Evolutionary conservation across 2,797 vertebrate species (phyloP).

Genomic region (Anguilla obscura): DNA sequence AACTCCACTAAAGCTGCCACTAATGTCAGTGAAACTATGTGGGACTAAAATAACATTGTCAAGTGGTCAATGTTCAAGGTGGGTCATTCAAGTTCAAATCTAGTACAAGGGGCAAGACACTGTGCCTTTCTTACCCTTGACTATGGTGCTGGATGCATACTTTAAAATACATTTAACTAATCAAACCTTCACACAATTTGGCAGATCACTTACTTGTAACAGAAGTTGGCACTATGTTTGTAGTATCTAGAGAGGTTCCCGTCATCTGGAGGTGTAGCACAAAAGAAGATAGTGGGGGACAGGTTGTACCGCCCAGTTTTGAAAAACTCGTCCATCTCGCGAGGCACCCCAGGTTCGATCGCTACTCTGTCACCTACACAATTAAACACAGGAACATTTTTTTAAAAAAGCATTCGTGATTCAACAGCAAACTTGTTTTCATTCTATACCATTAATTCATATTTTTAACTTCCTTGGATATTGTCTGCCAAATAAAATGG

Average conservation of each 20-base stretch:
- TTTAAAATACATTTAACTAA: slow-evolving; percentile 3
- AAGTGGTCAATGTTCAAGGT: neutral
- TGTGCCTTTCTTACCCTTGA: neutral
- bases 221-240: slow-evolving; percentile 88
- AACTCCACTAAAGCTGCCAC: neutral
- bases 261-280: slow-evolving; percentile 90
- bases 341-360: slow-evolving; percentile 87
- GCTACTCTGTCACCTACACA: slow-evolving; percentile 88
- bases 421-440: neutral
- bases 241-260: slow-evolving; percentile 92
- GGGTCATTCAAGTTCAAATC: neutral
- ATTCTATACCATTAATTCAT: neutral
- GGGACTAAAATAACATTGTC: neutral
- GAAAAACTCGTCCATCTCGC: slow-evolving; percentile 86
- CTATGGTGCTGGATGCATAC: neutral
- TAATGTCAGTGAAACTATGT: neutral
- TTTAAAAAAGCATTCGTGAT: neutral
- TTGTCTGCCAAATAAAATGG: neutral
- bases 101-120: neutral
- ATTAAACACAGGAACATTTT: neutral
- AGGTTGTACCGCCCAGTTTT: slow-evolving; percentile 90
- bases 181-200: neutral
- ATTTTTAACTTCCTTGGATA: neutral
- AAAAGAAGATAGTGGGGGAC: slow-evolving; percentile 91
- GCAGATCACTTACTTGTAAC: slow-evolving; percentile 84